phyloP scores from a whole-genome alignment of 2,113 vertebrate species.

The Ceratotherium simum region DNA sequence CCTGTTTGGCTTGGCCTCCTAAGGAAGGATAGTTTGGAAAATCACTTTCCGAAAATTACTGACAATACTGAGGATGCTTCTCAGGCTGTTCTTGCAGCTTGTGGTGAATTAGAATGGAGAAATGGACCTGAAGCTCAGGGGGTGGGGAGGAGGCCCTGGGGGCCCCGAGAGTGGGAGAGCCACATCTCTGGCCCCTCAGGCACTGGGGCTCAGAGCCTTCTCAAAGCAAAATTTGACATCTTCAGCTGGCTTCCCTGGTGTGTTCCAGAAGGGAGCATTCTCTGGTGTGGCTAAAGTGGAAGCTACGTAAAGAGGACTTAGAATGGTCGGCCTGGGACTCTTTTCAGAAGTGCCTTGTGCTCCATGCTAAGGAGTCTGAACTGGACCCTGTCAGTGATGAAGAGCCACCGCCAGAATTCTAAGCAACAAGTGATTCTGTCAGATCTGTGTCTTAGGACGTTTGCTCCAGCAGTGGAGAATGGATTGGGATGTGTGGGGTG shows the following conservation, averaged over 20 bases:
- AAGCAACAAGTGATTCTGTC: neutral
- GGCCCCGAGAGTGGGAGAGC: neutral
- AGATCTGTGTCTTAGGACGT: neutral
- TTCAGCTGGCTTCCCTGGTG: neutral
- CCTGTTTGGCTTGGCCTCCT: neutral
- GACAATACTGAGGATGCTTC: neutral
- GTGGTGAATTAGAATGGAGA: neutral
- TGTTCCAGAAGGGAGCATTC: neutral
- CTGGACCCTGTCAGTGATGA: neutral
- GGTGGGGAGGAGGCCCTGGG: too few relatives aligned
- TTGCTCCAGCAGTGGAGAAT: neutral
- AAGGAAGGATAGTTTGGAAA: neutral
- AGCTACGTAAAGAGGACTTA: neutral
- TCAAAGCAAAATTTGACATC: neutral
- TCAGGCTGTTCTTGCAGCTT: neutral
- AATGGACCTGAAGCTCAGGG: too few relatives aligned
- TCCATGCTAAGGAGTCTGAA: neutral
- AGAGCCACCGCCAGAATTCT: neutral
- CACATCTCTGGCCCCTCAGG: neutral
- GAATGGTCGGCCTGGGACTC: neutral
- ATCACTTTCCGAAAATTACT: neutral
- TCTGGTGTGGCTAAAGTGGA: neutral
- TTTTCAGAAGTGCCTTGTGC: neutral
- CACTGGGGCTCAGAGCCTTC: neutral
- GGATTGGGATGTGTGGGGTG: rapidly evolving